These are phyloP conservation scores for Gastracanthus pulcherrimus DNA, from an alignment of 2,888 invertebrate genomes.

Conservation along the genomic window DNA sequence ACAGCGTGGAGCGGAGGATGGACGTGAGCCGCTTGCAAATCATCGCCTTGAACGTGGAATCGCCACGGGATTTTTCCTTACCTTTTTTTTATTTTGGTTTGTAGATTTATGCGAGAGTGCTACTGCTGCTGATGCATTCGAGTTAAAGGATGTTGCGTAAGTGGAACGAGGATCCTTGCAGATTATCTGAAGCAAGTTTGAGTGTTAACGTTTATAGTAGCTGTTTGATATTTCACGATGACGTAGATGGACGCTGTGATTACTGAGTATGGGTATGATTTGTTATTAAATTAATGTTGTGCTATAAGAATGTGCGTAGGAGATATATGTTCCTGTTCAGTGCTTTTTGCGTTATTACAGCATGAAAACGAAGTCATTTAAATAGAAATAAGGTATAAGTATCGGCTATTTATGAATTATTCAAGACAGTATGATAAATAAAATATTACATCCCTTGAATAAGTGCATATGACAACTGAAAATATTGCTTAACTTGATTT, in stretches of 20 bases:
- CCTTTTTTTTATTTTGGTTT: background rate
- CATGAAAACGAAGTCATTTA: no score
- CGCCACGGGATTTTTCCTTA: slow-evolving; percentile 5
- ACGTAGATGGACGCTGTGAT: background rate
- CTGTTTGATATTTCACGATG: background rate
- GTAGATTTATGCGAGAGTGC: background rate
- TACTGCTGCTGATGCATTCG: background rate
- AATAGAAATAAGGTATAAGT: no score
- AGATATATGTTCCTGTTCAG: no score
- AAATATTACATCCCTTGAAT: no score
- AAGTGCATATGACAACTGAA: no score
- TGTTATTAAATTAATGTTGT: no score
- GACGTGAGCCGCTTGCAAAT: slow-evolving; percentile 53
- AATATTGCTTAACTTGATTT: no score
- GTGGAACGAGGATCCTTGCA: slow-evolving; percentile 4
- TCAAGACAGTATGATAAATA: no score
- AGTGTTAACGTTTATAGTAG: background rate
- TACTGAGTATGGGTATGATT: background rate
- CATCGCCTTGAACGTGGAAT: slow-evolving; percentile 35
- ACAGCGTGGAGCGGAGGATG: slow-evolving; percentile 11
- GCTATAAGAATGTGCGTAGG: no score
- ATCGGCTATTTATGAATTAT: no score
- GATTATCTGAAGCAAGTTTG: slow-evolving; percentile 17
- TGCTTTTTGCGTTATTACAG: no score
- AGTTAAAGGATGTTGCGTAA: slow-evolving; percentile 3